Conservation (phyloP, 2,888 invertebrate species). For the Julus scanicus region DNA sequence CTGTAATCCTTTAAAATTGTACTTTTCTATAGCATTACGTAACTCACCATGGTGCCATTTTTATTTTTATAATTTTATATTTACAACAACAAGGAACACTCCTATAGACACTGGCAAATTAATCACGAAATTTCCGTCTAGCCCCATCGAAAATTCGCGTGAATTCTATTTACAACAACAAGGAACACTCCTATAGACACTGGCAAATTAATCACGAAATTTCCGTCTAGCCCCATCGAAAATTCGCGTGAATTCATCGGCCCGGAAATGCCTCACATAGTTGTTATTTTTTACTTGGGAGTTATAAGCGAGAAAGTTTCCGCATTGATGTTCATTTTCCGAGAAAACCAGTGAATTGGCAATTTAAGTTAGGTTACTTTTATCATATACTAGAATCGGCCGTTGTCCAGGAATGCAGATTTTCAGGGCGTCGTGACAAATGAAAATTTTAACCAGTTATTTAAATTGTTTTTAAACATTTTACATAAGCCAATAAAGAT, state of each 20-base stretch:
- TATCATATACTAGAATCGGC: background rate
- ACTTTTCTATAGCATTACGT: background rate
- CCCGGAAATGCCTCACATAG: background rate
- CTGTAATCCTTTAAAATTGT: no score
- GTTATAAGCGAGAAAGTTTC: background rate
- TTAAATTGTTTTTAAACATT: background rate
- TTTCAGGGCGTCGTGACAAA: background rate
- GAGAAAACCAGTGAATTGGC: background rate
- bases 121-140: constrained; percentile 6
- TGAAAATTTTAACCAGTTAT: background rate
- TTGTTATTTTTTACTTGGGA: background rate
- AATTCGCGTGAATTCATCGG: background rate
- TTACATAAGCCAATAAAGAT: background rate
- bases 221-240: background rate
- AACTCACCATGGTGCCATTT: background rate
- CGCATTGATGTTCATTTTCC: background rate
- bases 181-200: background rate
- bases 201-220: background rate
- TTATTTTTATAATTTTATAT: background rate
- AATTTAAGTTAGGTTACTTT: background rate
- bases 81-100: background rate
- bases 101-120: background rate
- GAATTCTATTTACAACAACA: background rate
- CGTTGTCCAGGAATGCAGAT: background rate
- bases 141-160: background rate